These are phyloP conservation scores for Zygothrica quintamaculata DNA, from an alignment of 2,888 invertebrate species.

Conservation along the genomic window DNA sequence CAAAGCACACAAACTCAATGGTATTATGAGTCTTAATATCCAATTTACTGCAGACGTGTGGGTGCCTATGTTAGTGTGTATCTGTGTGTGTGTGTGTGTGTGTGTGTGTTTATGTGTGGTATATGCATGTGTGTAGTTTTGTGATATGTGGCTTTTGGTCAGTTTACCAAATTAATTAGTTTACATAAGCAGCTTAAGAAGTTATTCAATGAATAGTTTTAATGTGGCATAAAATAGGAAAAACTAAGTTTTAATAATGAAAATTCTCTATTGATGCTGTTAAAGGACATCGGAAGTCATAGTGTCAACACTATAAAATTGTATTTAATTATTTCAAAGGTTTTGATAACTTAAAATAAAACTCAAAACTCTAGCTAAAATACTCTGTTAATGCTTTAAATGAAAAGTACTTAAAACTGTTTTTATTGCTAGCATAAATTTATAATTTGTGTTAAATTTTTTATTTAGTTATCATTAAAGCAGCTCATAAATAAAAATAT, in stretches of 20 bases:
- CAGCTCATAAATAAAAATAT: too few species aligned
- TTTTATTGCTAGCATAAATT: too few species aligned
- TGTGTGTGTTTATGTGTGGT: too few species aligned
- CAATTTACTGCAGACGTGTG: background rate
- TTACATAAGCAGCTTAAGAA: slow-evolving; percentile 62
- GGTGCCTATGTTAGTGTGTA: too few species aligned
- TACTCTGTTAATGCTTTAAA: too few species aligned
- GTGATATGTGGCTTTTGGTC: slow-evolving; percentile 37
- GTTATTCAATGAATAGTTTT: slow-evolving; percentile 10
- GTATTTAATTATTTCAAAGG: background rate
- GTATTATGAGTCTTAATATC: slow-evolving; percentile 9
- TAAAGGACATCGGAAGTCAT: background rate
- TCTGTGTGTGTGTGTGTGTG: too few species aligned
- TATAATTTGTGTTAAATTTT: too few species aligned
- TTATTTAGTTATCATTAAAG: too few species aligned
- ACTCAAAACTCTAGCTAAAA: too few species aligned
- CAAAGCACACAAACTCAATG: slow-evolving; percentile 8
- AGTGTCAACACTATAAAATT: slow-evolving; percentile 4
- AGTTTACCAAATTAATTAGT: slow-evolving; percentile 58
- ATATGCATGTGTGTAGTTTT: too few species aligned
- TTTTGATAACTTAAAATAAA: too few species aligned
- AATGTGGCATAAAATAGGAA: slow-evolving; percentile 33
- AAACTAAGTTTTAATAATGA: slow-evolving; percentile 52
- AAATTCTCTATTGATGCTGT: slow-evolving; percentile 28
- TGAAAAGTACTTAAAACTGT: too few species aligned